Base-by-base conservation (phyloP, 2,113 vertebrate genomes). In the Ciconia boyciana region DNA sequence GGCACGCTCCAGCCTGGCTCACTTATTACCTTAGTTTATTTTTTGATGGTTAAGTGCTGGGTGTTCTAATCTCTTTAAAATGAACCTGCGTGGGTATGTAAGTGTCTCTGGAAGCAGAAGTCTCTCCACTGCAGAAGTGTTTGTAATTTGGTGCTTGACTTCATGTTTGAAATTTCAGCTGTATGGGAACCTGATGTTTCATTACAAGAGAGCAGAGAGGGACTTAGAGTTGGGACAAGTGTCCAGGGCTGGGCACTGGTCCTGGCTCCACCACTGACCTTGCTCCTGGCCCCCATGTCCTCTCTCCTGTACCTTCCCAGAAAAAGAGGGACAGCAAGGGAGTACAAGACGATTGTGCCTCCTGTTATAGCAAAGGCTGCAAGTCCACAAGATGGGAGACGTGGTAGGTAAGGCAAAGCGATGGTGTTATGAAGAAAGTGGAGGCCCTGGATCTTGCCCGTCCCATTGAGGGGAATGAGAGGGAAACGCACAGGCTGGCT, bases 21-120 rank as follows among this genome's bases (percentile, higher is more conserved):
- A 3, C 18, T 60, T 85, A 44, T 58, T 36, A 52, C 60, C 43
- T 58, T 20, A 36, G 41, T 34, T 87, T 96, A 25, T n/a, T 79
- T 79, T 93, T 79, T 68, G 31, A 48, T n/a, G 20, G 31, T 58
- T 18, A 76, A 82, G 11, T 62, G 55, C 22, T 64, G 20, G 8
- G 8, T 82, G 25, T 34, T 85, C 84, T 55, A 55, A 55, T 32
- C 28, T 68, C 41, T 93, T 83, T 48, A n/a, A 84, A 93, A 76
- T 19, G 29, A 84, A 68, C 32, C 19, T 28, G 8, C 41, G 51
- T 81, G 64, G 16, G 29, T 60, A 34, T n/a, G 12, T 21, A 46
- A 83, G 31, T n/a, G 32, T 52, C 32, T 87, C 57, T 84, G 65
- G 74, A 89, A 87, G 26, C 29, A 91, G 51, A 68, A 81, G 74